Evolutionary conservation across 2,797 vertebrate genomes (phyloP), one percentile per base, ranked within the genome.

Genomic region (Peromyscus eremicus): DNA sequence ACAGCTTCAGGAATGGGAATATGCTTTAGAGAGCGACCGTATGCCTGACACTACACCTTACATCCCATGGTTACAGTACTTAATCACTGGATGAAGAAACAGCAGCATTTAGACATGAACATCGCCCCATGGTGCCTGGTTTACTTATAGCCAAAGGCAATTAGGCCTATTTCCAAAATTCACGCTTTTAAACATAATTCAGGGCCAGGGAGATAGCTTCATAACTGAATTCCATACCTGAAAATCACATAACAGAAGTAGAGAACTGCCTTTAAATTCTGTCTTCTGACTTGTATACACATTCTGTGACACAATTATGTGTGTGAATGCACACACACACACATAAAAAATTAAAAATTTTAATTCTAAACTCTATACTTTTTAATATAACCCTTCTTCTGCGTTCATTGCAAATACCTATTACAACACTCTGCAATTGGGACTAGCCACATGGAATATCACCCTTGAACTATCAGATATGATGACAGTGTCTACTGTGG

Each of bases 301-400:
- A n/a, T 55, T 70, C 43, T 37, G 34, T 71, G 40, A 55, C 21
- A 68, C 62, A 43, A 64, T 83, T 62, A 64, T 32, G 81, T 43
- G 34, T 3, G 11, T 57, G 32, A 34, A 80, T 57, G 23, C 13
- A 32, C 29, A 14, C 81, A 19, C 81, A 19, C 32, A 84, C 52
- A 52, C 12, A 13, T 13, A 71, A n/a, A 60, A 84, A 10, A 5
- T 52, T 19, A 83, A 88, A 85, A 92, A 34, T 95, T 86, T 66
- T 83, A 89, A 57, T 92, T 94, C n/a, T 49, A 92, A 95, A 70
- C 55, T 10, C 77, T 94, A 1, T 23, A 77, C n/a, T 93, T 92
- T 62, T 94, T 49, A 91, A 52, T 40, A 90, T 19, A 68, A 60
- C 10, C 70, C 3, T 68, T 91, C 16, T 49, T 81, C 25, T 82